Base-by-base conservation (phyloP, 2,113 vertebrate species). In the Herpetotheres cachinnans region DNA sequence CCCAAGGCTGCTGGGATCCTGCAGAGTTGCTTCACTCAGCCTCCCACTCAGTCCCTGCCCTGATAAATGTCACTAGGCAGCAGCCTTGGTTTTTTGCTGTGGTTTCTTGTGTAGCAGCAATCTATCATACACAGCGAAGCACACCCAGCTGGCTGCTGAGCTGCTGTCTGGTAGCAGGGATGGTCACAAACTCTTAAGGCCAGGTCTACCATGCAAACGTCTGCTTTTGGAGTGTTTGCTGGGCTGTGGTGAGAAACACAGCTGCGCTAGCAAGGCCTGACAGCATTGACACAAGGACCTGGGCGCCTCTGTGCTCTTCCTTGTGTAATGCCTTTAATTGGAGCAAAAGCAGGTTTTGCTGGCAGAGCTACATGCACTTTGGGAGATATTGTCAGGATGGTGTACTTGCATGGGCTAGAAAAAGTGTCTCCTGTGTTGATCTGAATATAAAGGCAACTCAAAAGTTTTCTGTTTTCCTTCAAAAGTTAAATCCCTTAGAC, bases 301-400 rank as follows among this genome's bases (percentile, higher is more conserved):
- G 46, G 10, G 26, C 15, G 29, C 16, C 24, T 81, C 63, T 50
- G 19, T 2, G 1, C 11, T 50, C 38, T 54, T 46, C 21, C 22
- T 72, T 27, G 14, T 34, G 17, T 36, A 52, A 69, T 4, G 21
- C 17, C 47, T 94, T 86, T 56, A 56, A 73, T 24, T 62, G 22
- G 16, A 69, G 14, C 13, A 32, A 62, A 87, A 55, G 11, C 11
- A 55, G 12, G 11, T 67, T 88, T 85, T 90, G 6, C 32, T 76
- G 56, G 36, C 32, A 62, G 32, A 40, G 17, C 22, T n/a, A 24
- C 13, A 2, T 1, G 50, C 70, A 14, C 29, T 21, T 40, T 17
- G 40, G 30, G 50, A 62, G 6, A n/a, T 62, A 17, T 7, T 44
- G 19, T 84, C 55, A 55, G 22, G 7, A 36, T 0, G 0, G 4